These are phyloP conservation scores for Thaumetopoea pityocampa DNA, from an alignment of 1,140 invertebrate genomes.

Conservation along the genomic window DNA sequence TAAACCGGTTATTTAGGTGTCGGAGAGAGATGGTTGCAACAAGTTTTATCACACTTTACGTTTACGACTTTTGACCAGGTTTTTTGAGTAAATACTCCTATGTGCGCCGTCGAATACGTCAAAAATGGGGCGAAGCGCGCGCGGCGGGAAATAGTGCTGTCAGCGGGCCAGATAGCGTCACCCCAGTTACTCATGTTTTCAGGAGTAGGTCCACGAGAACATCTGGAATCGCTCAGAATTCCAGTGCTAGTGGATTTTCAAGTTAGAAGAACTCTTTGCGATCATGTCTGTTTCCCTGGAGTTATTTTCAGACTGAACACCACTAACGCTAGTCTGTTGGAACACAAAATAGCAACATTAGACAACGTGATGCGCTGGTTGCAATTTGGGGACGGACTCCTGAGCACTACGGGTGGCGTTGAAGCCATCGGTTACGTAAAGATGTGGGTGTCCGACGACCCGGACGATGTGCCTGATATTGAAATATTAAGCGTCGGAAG, in stretches of 20 bases:
- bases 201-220: constrained; percentile 84
- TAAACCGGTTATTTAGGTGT: no score
- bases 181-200: constrained; percentile 89
- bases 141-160: constrained; percentile 81
- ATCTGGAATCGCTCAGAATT: constrained; percentile 82
- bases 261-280: constrained; percentile 84
- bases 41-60: no score
- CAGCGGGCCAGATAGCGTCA: constrained; percentile 86
- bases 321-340: constrained; percentile 67
- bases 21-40: no score
- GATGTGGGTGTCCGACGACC: constrained; percentile 68
- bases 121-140: constrained; percentile 63
- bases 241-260: constrained; percentile 79
- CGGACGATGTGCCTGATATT: constrained; percentile 74
- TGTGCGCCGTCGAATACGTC: constrained; percentile 80
- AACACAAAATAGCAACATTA: constrained; percentile 71
- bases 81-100: no score
- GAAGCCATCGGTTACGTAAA: constrained; percentile 78
- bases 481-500: constrained; percentile 74
- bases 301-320: constrained; percentile 78
- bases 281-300: constrained; percentile 84
- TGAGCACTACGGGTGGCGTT: constrained; percentile 70
- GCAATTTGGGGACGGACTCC: constrained; percentile 72
- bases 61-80: no score
- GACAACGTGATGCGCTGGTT: constrained; percentile 74